phyloP scores from a whole-genome alignment of 2,888 invertebrate species.

The Xanthia icteritia region DNA sequence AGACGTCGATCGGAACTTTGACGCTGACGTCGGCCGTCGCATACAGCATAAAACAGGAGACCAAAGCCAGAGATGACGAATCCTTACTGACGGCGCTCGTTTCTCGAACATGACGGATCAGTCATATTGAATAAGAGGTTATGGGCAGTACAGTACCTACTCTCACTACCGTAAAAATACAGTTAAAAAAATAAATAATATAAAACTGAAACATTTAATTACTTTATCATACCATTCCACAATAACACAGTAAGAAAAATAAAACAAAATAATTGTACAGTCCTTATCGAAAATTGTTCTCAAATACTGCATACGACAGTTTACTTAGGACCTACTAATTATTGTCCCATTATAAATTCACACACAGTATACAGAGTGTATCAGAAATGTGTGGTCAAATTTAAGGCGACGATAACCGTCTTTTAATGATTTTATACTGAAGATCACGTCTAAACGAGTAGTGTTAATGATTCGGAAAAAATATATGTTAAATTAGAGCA shows the following conservation, averaged over 20 bases:
- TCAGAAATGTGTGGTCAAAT: neutral
- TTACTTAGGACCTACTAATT: conserved; percentile 26
- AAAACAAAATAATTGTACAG: conserved; percentile 15
- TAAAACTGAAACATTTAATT: neutral
- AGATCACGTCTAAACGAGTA: too few relatives aligned
- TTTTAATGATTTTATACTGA: too few relatives aligned
- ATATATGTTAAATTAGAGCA: too few relatives aligned
- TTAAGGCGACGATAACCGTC: neutral
- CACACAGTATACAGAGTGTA: conserved; percentile 1
- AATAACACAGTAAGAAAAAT: neutral
- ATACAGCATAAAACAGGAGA: too few relatives aligned
- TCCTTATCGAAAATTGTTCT: neutral
- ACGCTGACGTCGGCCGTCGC: too few relatives aligned
- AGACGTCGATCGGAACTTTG: too few relatives aligned
- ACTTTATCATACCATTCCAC: neutral
- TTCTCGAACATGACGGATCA: too few relatives aligned
- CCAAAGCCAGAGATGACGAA: too few relatives aligned
- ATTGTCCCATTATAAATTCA: conserved; percentile 7
- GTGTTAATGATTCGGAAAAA: too few relatives aligned
- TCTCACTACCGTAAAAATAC: neutral
- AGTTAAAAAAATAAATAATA: neutral
- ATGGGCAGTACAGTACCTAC: neutral
- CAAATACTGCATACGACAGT: neutral
- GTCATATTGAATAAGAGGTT: too few relatives aligned
- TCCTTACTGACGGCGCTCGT: too few relatives aligned